A percentile compares a stretch with the other conserved stretches of the same genome.
These are phyloP conservation scores for Pedionomus torquatus DNA, from an alignment of 2,113 vertebrate species.

Conservation along the genomic window DNA sequence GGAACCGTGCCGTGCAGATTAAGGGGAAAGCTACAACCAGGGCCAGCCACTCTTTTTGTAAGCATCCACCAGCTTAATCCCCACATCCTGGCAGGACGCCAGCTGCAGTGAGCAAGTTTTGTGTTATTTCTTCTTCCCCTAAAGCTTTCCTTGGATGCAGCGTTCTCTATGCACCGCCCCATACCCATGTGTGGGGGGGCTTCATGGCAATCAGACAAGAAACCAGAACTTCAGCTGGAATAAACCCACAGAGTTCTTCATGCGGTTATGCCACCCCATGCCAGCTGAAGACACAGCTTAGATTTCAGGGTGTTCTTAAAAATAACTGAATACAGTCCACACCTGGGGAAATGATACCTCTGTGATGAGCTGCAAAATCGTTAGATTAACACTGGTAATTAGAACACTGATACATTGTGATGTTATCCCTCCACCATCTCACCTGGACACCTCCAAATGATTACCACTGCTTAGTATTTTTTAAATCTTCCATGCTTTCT, in stretches of 20 bases:
- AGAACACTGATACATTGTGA: not conserved
- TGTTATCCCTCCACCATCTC: not conserved
- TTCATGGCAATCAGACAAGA: not conserved
- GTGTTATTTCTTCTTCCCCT: not conserved
- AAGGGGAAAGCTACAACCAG: not conserved
- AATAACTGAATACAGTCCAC: not conserved
- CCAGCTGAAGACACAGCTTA: not conserved
- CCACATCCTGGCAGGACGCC: not conserved
- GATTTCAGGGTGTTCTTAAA: not conserved
- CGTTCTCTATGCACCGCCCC: rapidly evolving
- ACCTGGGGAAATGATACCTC: not conserved
- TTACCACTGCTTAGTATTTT: not conserved
- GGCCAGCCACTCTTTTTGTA: not conserved
- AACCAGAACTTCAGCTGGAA: not conserved
- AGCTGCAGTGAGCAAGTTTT: rapidly evolving
- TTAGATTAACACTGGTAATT: not conserved
- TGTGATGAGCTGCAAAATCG: not conserved
- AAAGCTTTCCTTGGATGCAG: not conserved
- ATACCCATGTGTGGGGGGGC: rapidly evolving
- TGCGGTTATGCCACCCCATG: not conserved
- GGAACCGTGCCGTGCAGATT: rapidly evolving
- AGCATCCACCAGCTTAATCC: not conserved
- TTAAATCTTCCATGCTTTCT: not conserved
- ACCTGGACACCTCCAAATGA: not conserved
- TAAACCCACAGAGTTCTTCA: not conserved